Evolutionary conservation across 2,113 vertebrate species (phyloP).

Genomic region (Zapus hudsonius): DNA sequence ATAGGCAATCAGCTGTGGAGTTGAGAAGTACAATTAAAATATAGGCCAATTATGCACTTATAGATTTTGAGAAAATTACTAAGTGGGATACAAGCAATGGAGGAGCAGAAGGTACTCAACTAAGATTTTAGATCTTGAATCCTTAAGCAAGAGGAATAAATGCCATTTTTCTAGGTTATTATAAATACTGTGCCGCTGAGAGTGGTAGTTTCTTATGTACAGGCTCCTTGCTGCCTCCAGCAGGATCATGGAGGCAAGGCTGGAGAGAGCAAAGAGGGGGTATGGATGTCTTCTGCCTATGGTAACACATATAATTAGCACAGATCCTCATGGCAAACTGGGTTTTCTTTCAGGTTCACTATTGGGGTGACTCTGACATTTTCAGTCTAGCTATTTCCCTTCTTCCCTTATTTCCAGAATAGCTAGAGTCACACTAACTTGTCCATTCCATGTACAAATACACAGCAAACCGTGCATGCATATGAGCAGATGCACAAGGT

Average conservation of each 20-base stretch:
- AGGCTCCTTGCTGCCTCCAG: background rate
- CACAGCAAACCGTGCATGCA: background rate
- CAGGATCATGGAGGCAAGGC: background rate
- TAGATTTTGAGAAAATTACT: conserved; percentile 1
- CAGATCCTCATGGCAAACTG: background rate
- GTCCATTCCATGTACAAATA: background rate
- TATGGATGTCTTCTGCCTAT: background rate
- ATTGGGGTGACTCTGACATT: background rate
- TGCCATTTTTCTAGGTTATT: background rate
- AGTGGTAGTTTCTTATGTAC: accelerated
- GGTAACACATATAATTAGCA: background rate
- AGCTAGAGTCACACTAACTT: background rate
- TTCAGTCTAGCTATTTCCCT: background rate
- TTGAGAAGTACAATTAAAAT: background rate
- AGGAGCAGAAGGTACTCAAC: background rate
- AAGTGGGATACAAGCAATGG: background rate
- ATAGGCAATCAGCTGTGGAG: background rate
- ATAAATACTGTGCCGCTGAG: background rate
- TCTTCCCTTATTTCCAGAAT: background rate
- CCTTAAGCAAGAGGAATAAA: background rate
- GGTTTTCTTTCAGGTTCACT: background rate
- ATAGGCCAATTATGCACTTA: background rate
- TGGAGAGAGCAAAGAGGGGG: background rate
- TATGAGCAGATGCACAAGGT: background rate
- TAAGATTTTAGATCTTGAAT: background rate